Conservation (phyloP, 2,113 vertebrate species). For the Antigone vipio region DNA sequence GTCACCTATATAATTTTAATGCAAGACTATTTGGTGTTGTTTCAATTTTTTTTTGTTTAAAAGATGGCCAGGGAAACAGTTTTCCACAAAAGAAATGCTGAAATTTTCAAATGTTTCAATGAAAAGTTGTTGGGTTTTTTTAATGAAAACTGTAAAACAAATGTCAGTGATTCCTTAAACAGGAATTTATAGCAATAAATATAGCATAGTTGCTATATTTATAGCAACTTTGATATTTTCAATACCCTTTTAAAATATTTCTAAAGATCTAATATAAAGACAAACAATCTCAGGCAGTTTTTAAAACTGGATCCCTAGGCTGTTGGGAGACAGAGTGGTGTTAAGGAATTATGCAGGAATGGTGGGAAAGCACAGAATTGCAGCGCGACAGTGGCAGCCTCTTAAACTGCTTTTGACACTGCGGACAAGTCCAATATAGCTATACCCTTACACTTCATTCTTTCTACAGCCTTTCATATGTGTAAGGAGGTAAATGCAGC, state of each 20-base stretch:
- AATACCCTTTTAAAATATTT: neutral
- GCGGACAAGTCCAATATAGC: neutral
- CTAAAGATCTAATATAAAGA: neutral
- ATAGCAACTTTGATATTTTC: neutral
- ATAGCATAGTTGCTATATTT: no score
- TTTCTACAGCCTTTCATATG: neutral
- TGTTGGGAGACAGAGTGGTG: neutral
- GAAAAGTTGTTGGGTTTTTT: neutral
- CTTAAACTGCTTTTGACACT: neutral
- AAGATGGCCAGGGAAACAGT: neutral
- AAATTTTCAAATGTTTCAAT: neutral
- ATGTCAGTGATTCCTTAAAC: neutral
- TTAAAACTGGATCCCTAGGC: neutral
- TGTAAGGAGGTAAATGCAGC: neutral
- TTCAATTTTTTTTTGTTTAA: neutral
- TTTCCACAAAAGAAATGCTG: neutral
- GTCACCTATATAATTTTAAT: neutral
- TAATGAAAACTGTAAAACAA: neutral
- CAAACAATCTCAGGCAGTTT: neutral
- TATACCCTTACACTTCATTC: neutral
- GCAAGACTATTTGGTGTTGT: neutral
- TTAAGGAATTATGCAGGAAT: neutral
- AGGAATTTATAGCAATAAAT: neutral
- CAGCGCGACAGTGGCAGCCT: neutral
- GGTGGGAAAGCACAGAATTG: neutral